phyloP scores from a whole-genome alignment of 2,797 vertebrate genomes.

The Falco concolor region DNA sequence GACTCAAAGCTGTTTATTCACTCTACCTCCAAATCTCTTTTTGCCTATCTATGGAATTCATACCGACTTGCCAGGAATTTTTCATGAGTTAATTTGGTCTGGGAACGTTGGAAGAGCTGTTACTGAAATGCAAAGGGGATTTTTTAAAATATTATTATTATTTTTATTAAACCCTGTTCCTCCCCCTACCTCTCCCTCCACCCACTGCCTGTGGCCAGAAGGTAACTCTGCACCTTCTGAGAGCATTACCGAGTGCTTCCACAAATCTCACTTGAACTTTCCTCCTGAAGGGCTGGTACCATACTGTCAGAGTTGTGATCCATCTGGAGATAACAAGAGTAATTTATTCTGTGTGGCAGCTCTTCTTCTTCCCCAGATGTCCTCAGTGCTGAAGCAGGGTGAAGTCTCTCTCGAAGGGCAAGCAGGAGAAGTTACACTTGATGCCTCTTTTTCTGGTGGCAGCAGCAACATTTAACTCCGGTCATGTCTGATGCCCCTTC shows the following conservation, averaged over 20 bases:
- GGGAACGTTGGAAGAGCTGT: not conserved
- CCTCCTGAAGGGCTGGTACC: not conserved
- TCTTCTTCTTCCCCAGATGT: not conserved
- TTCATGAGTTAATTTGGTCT: not conserved
- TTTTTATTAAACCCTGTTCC: not conserved
- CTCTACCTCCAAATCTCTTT: not conserved
- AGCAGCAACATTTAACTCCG: not conserved
- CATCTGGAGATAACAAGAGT: not conserved
- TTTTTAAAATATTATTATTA: not conserved
- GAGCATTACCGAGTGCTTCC: not conserved
- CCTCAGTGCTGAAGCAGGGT: not conserved
- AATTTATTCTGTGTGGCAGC: not conserved
- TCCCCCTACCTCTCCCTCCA: not conserved
- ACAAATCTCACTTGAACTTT: not conserved
- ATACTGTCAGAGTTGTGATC: not conserved
- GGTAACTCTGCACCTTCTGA: not conserved
- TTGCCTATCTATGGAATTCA: conserved; percentile 16
- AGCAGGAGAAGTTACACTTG: not conserved
- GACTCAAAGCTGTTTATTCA: not conserved
- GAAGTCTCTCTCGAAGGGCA: not conserved
- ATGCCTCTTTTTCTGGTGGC: not conserved
- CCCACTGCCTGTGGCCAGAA: not conserved
- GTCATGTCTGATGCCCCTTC: rapidly evolving
- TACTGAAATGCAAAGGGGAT: not conserved
- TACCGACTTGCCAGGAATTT: not conserved